A percentile compares a stretch with the other conserved stretches of the same genome.
Conservation (phyloP, 2,797 vertebrate species). For the Antennarius maculatus region DNA sequence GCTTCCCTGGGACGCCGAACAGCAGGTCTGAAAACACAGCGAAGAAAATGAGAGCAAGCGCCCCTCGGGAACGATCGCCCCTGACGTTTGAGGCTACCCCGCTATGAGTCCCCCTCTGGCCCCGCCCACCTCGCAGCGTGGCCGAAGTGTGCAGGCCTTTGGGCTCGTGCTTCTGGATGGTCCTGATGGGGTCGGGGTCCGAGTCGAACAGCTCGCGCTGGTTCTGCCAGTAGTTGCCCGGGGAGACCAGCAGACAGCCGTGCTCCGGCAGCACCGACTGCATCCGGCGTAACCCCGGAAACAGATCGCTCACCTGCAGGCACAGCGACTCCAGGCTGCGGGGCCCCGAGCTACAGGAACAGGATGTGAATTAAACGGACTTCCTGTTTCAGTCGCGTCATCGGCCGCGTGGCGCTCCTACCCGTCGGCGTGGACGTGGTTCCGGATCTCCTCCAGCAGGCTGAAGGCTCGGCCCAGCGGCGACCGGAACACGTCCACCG, state of each 20-base stretch:
- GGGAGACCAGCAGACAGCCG: constrained; percentile 93
- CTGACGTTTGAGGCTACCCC: too few species aligned
- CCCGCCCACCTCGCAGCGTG: constrained; percentile 88
- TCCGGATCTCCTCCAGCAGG: constrained; percentile 94
- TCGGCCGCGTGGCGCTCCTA: constrained; percentile 40
- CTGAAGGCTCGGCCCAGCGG: constrained; percentile 91
- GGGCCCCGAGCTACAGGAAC: constrained; percentile 71
- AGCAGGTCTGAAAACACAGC: constrained; percentile 84
- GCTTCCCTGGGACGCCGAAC: constrained; percentile 92
- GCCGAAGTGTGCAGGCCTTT: constrained; percentile 95
- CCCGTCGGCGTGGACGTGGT: constrained; percentile 92
- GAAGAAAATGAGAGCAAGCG: too few species aligned
- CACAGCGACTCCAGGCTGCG: constrained; percentile 92
- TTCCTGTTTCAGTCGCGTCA: too few species aligned
- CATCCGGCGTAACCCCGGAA: constrained; percentile 91
- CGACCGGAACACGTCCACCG: constrained; percentile 92
- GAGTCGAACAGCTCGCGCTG: constrained; percentile 89
- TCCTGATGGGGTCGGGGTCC: constrained; percentile 92
- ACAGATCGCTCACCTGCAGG: constrained; percentile 92
- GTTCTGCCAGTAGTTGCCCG: constrained; percentile 98
- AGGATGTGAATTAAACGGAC: too few species aligned
- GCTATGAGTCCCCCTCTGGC: too few species aligned
- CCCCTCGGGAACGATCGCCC: too few species aligned
- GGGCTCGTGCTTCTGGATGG: constrained; percentile 96
- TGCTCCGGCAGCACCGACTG: constrained; percentile 91